Percentiles rank a stretch among this genome's conserved stretches.
Evolutionary conservation across 2,888 invertebrate species (phyloP).

Genomic region (Xanthia togata): DNA sequence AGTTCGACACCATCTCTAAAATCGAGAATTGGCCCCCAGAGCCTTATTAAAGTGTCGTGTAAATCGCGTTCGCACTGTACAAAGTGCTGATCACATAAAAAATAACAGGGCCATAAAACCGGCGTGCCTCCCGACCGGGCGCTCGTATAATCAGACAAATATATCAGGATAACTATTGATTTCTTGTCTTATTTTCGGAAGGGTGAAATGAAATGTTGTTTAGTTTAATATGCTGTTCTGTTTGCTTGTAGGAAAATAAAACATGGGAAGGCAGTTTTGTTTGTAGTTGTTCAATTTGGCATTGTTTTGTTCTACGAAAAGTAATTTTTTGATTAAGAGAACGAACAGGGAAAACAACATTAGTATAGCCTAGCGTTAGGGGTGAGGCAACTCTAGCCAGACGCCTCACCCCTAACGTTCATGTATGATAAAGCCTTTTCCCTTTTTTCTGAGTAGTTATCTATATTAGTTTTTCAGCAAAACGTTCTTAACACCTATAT

Average conservation of each 20-base stretch:
- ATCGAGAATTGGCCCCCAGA: too few species aligned
- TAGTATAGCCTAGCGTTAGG: not conserved
- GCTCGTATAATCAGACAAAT: constrained; percentile 70
- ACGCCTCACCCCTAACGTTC: not conserved
- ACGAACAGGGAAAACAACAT: too few species aligned
- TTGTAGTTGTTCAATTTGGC: not conserved
- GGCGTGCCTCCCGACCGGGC: constrained; percentile 68
- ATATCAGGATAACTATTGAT: constrained; percentile 68
- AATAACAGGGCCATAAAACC: constrained; percentile 83
- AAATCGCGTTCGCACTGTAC: constrained; percentile 73
- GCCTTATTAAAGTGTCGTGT: constrained; percentile 75
- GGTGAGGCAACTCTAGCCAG: not conserved
- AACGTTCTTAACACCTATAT: constrained; percentile 23
- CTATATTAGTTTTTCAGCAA: not conserved
- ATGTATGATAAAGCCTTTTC: not conserved
- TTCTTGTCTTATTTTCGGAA: constrained; percentile 62
- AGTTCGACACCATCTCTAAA: too few species aligned
- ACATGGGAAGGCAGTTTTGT: constrained; percentile 1
- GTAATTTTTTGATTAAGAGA: not conserved
- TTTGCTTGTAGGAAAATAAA: not conserved
- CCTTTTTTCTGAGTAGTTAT: constrained; percentile 8
- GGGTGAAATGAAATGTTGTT: constrained; percentile 51
- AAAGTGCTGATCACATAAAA: constrained; percentile 83
- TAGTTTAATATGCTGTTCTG: constrained; percentile 23
- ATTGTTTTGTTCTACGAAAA: not conserved